These are phyloP conservation scores for Lycia hirtaria DNA, from an alignment of 2,888 invertebrate genomes.

Conservation along the genomic window DNA sequence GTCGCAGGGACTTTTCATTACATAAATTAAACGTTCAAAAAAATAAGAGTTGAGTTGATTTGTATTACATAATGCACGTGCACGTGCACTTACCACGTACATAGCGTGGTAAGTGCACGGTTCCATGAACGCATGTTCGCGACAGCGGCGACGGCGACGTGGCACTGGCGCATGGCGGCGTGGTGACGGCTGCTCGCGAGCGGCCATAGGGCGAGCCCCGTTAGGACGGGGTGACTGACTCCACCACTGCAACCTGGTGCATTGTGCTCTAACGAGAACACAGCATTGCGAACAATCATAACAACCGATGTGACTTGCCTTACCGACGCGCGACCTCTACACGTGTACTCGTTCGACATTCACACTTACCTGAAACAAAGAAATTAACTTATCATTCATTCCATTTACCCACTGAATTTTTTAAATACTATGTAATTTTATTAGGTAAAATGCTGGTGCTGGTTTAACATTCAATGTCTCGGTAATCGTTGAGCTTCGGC, in stretches of 20 bases:
- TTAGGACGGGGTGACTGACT: constrained; percentile 84
- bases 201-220: constrained; percentile 82
- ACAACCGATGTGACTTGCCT: constrained; percentile 59
- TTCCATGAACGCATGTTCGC: constrained; percentile 56
- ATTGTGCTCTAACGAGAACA: constrained; percentile 85
- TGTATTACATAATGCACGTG: too few species aligned
- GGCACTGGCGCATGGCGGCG: constrained; percentile 71
- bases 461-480: constrained; percentile 44
- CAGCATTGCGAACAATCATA: constrained; percentile 77
- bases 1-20: too few species aligned
- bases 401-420: constrained; percentile 8
- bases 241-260: constrained; percentile 82
- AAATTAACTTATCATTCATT: constrained; percentile 35
- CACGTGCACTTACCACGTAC: too few species aligned
- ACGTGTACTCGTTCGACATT: constrained; percentile 21
- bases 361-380: constrained; percentile 75
- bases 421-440: background rate
- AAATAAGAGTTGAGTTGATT: too few species aligned
- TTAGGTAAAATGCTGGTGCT: constrained; percentile 27
- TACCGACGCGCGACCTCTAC: constrained; percentile 18
- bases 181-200: constrained; percentile 70
- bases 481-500: constrained; percentile 53
- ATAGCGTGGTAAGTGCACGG: constrained; percentile 8
- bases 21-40: too few species aligned
- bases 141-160: constrained; percentile 59